Evolutionary conservation across 1,140 invertebrate genomes (phyloP), one percentile per base, ranked within the genome.

Genomic region (Drosophila aff.): DNA sequence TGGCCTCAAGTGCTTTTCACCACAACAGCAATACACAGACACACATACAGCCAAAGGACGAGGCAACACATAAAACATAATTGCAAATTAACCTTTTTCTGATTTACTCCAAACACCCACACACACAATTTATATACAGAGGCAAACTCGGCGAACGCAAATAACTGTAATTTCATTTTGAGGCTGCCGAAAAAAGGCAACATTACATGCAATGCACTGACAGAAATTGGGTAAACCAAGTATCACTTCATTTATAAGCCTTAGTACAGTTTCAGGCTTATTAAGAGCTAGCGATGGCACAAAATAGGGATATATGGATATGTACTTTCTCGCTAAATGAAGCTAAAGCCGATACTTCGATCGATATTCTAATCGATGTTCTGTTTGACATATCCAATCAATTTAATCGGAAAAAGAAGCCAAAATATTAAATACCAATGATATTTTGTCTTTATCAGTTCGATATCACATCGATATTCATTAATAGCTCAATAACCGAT

Each of bases 51-150:
- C 16, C 62, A 38, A 50, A 33, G 36, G n/a, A 44, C 23, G n/a
- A 44, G 40, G 43, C 69, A 64, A 41, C 60, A 58, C 63, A 76
- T 69, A 79, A 79, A 64, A 79, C 67, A 79, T 76, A 77, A 76
- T 77, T 73, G 76, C 67, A 79, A 73, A 79, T 79, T 73, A 73
- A 79, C 75, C 75, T 77, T 77, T 77, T 77, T 77, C 58, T 77
- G 75, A 77, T 77, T 77, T 77, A 67, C 75, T 75, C 36, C 31
- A 41, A 53, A 52, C 67, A 52, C 7, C 38, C 52, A 41, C 16
- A 18, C n/a, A 53, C 10, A 33, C 44, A 43, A 21, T 57, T 57
- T 57, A 57, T 40, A 44, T 55, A 43, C 80, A 57, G 63, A 44
- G 72, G 53, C 61, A 43, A 69, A 49, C 57, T 44, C 50, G 10